Base-by-base conservation (phyloP, 2,113 vertebrate genomes). In the Pteruthius melanotis region DNA sequence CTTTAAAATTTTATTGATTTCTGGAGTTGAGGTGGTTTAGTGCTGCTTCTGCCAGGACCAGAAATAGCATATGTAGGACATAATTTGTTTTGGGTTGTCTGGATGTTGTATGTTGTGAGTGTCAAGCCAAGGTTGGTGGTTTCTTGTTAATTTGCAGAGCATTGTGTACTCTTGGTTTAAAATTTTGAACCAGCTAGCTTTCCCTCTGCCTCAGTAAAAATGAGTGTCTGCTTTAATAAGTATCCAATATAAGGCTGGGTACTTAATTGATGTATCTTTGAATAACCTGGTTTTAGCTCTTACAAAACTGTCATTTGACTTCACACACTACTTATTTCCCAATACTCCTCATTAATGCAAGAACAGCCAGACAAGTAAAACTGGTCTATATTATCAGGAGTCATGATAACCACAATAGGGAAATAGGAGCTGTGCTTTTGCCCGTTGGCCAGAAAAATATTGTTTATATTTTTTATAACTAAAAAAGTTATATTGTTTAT, bases 231-330 rank as follows among this genome's bases (percentile, higher is more conserved):
- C 15, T 92, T 11, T 57, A 30, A 4, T 16, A 80, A 31, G 27
- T 24, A 21, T 78, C 8, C 26, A 30, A 0, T 63, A 59, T 59
- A 61, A 74, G 39, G 19, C 45, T 0, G 0, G 5, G 3, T 65
- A 12, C 35, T 75, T 86, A 17, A 56, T 31, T 4, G 2, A 6
- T 44, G 6, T 47, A 24, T 71, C 40, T 54, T 74, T 80, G 15
- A 83, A 30, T 70, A 60, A 76, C 26, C 7, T 8, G 2, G 2
- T 70, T 89, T 87, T 66, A 74, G 74, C 23, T 74, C 66, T 52
- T n/a, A 37, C 19, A 70, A n/a, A 93, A 39, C 53, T 49, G 26
- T 57, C 7, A 10, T 20, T 65, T 80, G 42, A 21, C 31, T 82
- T 77, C 22, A 27, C 30, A 9, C 0, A 2, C 15, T 87, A 12